Percentiles rank a stretch among this genome's conserved stretches.
Conservation (phyloP, 1,140 invertebrate species). For the Rhagoletis zephyria region DNA sequence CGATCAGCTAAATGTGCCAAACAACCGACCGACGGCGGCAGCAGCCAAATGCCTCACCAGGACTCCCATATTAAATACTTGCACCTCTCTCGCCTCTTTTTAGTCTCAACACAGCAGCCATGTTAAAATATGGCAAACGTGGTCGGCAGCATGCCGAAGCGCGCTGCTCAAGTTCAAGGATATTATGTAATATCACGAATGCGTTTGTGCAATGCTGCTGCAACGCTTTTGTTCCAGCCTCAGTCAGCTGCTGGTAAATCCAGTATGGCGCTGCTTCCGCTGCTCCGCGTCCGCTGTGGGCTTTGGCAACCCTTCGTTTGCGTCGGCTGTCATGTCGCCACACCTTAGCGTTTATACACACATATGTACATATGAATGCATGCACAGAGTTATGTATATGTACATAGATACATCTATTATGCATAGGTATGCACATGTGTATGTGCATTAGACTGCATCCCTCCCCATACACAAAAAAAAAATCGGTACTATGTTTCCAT, state of each 20-base stretch:
- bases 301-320: not conserved
- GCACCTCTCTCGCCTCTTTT: not conserved
- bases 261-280: not conserved
- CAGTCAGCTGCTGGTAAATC: slow-evolving; percentile 23
- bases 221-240: not conserved
- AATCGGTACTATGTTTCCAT: no score
- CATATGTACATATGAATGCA: not conserved
- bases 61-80: not conserved
- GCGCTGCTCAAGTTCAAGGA: slow-evolving; percentile 71
- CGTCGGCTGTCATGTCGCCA: slow-evolving; percentile 16
- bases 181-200: slow-evolving; percentile 68
- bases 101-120: not conserved
- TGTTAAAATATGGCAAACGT: not conserved
- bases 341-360: not conserved
- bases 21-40: not conserved
- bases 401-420: not conserved
- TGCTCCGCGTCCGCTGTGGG: not conserved
- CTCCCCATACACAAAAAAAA: no score
- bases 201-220: slow-evolving; percentile 39
- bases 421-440: not conserved
- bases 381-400: not conserved
- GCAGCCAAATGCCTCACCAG: no score
- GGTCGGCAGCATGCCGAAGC: not conserved
- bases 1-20: not conserved
- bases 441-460: not conserved